These are phyloP conservation scores for Calyptomena viridis DNA, from an alignment of 2,113 vertebrate species.

Conservation along the genomic window DNA sequence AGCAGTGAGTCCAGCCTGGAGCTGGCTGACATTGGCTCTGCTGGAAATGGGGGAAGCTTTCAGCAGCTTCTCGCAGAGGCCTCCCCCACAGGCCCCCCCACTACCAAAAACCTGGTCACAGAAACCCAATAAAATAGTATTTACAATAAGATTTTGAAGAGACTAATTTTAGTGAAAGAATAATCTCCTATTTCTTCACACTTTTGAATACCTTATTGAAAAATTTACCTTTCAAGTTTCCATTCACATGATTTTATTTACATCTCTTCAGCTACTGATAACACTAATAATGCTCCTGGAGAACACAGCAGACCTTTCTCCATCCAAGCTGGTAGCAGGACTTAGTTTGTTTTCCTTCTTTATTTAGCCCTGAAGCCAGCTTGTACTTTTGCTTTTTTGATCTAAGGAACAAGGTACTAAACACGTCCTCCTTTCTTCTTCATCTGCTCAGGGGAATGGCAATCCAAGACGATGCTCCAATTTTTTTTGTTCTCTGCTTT, in stretches of 20 bases:
- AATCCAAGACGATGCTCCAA: neutral
- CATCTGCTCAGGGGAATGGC: neutral
- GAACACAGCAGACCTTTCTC: neutral
- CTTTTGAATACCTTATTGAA: neutral
- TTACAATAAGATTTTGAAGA: neutral
- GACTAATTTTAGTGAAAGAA: neutral
- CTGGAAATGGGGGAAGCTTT: too few species aligned
- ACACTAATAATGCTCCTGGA: neutral
- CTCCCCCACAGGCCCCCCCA: too few species aligned
- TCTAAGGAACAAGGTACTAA: constrained; percentile 17
- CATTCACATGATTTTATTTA: neutral
- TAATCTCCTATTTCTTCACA: neutral
- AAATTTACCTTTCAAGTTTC: neutral
- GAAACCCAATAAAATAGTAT: too few species aligned
- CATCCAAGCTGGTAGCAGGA: neutral
- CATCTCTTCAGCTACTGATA: neutral
- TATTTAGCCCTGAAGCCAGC: constrained; percentile 12
- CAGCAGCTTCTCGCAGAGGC: too few species aligned
- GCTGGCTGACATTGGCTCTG: too few species aligned
- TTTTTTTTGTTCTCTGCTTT: neutral
- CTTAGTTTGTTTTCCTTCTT: constrained; percentile 6
- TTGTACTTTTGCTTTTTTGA: neutral
- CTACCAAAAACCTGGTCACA: too few species aligned
- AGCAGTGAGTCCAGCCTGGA: too few species aligned
- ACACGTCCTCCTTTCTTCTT: neutral